These are phyloP conservation scores for Phytoseiulus persimilis DNA, from an alignment of 2,888 invertebrate species.

Conservation along the genomic window DNA sequence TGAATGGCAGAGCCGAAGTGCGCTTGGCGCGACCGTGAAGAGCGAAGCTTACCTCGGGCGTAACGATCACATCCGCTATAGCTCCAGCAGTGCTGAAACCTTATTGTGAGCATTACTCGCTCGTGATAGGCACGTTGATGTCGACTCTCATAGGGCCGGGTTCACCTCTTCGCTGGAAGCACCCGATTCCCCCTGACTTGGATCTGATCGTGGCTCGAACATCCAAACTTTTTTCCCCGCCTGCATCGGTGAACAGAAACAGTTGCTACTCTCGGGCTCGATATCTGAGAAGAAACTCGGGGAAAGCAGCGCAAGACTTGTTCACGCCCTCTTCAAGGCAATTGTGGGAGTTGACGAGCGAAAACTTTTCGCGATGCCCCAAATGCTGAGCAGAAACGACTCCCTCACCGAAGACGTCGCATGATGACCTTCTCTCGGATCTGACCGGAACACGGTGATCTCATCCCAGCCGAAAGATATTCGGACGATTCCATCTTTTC, in stretches of 20 bases:
- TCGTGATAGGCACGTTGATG: background rate
- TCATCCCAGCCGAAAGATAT: background rate
- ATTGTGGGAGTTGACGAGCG: no score
- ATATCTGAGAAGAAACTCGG: no score
- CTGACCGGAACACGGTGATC: background rate
- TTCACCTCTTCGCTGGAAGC: background rate
- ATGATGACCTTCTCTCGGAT: background rate
- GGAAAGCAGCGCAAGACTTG: no score
- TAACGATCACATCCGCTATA: background rate
- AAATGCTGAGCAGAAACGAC: no score
- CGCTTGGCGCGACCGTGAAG: background rate
- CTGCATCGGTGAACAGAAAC: no score
- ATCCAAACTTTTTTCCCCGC: no score
- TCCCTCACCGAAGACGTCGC: background rate
- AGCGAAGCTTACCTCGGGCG: background rate
- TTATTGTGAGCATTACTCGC: background rate
- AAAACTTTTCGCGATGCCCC: no score
- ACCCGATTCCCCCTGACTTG: background rate
- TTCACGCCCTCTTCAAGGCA: no score
- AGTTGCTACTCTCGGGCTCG: no score
- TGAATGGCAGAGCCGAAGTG: background rate
- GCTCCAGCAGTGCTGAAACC: background rate
- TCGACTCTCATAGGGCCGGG: background rate
- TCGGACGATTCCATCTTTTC: background rate
- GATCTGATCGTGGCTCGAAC: no score